These are phyloP conservation scores for Caenorhabditis latens DNA, from an alignment of 1,140 invertebrate genomes.

Conservation along the genomic window DNA sequence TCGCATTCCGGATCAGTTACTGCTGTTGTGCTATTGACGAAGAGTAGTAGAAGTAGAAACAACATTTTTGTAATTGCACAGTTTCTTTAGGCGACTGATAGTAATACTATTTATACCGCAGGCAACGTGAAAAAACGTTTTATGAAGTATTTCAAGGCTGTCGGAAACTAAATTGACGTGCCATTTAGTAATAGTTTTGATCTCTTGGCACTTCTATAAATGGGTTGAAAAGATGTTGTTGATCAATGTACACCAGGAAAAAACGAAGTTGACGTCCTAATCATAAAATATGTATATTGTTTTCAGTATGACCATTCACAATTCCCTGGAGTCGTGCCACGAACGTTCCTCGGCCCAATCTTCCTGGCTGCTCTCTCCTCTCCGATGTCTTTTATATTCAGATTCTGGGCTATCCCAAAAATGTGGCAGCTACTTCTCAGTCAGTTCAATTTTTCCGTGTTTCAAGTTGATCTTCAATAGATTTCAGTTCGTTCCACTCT, in stretches of 20 bases:
- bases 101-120: not conserved
- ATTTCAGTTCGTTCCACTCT: conserved; percentile 86
- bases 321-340: conserved; percentile 97
- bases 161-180: not conserved
- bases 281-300: not conserved
- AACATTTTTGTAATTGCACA: not conserved
- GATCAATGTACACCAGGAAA: not conserved
- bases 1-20: not conserved
- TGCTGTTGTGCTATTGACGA: not conserved
- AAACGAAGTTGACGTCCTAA: not conserved
- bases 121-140: not conserved
- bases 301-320: conserved; percentile 96
- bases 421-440: conserved; percentile 91
- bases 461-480: conserved; percentile 23
- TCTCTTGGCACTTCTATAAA: not conserved
- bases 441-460: conserved; percentile 80
- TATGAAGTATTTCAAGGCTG: not conserved
- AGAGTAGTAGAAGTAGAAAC: not conserved
- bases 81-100: not conserved
- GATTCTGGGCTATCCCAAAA: conserved; percentile 85
- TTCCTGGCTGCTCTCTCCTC: conserved; percentile 84
- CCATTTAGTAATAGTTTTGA: not conserved
- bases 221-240: not conserved
- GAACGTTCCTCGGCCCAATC: conserved; percentile 91
- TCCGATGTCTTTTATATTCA: conserved; percentile 84